Base-by-base conservation (phyloP, 2,888 invertebrate species). In the Theretra japonica region DNA sequence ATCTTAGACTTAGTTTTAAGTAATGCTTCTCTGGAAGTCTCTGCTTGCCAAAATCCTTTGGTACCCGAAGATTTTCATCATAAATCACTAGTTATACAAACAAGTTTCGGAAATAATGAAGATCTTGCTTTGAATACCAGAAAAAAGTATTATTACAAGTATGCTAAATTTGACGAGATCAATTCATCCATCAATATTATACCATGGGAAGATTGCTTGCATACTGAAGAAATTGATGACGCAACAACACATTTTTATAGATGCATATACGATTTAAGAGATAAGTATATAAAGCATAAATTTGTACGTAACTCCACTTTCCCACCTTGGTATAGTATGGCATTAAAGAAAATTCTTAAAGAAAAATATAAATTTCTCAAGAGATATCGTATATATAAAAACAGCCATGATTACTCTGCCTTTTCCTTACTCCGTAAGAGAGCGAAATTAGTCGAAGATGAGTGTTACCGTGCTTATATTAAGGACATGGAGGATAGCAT, bases 261-360 rank as follows among this genome's bases (percentile, higher is more conserved):
- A 48, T 11, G 7, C 6, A 48, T 48, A 48, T 11, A 48, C 6
- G 15, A 48, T 11, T 48, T 48, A 48, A 48, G 15, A 48, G 48
- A 48, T 6, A 48, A 48, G 7, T 48, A 48, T 48, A 15, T 48
- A 4, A 7, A 7, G 2, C 48, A 15, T 48, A 7, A 15, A 48
- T 7, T 48, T 15, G 7, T 15, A 11, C 6, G 15, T 6, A 15
- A 15, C 7, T 15, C 7, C 1, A 48, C 7, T 4, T 19, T 53
- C 19, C 56, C 53, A 1, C 7, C n/a, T 8, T 69, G 69, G 69
- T 69, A 19, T n/a, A 69, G n/a, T 28, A 25, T 17, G 25, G 28
- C 53, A 4, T 11, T 69, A 4, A 56, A 53, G 17, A 69, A 69
- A 50, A 28, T 69, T 23, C n/a, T 69, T 23, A 69, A 69, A 19